Conservation (phyloP, 2,113 vertebrate genomes). For the Leptocoma aspasia region DNA sequence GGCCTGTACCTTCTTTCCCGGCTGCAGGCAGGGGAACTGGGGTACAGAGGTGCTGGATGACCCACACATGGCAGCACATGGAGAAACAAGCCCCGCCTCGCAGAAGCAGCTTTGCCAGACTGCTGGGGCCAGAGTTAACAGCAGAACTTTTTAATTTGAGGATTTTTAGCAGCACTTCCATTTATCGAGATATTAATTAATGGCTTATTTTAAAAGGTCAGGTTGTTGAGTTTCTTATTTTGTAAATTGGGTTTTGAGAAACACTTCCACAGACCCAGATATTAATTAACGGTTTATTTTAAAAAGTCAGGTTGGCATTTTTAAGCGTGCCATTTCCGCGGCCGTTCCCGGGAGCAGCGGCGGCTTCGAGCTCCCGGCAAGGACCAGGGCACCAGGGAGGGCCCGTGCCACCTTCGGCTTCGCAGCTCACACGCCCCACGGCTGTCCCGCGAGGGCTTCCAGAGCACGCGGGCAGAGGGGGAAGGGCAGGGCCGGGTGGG, state of each 20-base stretch:
- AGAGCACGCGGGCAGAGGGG: rapidly evolving
- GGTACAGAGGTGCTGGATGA: rapidly evolving
- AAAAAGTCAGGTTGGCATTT: not conserved
- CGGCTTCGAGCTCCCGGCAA: not conserved
- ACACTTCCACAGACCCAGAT: not conserved
- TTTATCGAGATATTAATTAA: not conserved
- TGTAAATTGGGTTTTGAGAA: not conserved
- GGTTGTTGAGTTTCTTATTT: not conserved
- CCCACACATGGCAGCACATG: rapidly evolving
- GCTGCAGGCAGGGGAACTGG: not conserved
- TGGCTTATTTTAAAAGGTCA: not conserved
- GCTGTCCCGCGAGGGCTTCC: rapidly evolving
- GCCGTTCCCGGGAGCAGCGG: not conserved
- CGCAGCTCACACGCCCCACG: rapidly evolving
- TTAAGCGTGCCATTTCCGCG: not conserved
- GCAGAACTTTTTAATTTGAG: not conserved
- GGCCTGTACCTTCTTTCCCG: rapidly evolving
- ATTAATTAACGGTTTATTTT: not conserved
- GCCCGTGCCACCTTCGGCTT: rapidly evolving
- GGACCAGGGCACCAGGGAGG: rapidly evolving
- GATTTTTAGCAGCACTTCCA: not conserved
- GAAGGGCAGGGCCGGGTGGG: not conserved
- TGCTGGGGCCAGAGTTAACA: not conserved
- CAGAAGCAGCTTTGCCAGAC: not conserved
- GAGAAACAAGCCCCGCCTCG: not conserved